Base-by-base conservation (phyloP, 1,140 invertebrate species). In the Diprion similis region DNA sequence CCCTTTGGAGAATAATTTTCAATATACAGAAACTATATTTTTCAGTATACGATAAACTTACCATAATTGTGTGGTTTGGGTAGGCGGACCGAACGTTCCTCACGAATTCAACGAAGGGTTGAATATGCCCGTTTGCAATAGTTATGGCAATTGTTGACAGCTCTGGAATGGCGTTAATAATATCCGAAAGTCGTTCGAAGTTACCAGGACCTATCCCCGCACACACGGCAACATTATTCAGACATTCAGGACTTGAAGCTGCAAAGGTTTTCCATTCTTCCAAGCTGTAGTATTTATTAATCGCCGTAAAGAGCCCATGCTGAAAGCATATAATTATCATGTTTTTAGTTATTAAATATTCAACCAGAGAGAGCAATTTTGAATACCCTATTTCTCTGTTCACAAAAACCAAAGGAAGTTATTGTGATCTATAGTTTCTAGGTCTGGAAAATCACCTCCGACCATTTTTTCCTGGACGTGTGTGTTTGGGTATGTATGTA, bases 111-210 rank as follows among this genome's bases (percentile, higher is more conserved):
- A 98, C 96, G 89, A 98, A 98, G 83, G 95, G 92, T 85, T 98
- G 96, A 0, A 96, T 96, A 88, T 99, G 98, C 4, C 97, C 97
- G 87, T 99, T 99, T 10, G 97, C 97, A n/a, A 99, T 97, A 86
- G 99, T 97, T 17, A 99, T 86, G 85, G 97, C 98, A 75, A 98
- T 93, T 84, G 94, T 97, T 64, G 88, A 89, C 45, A 95, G 80
- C 66, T 92, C 92, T 8, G 95, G 94, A 51, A 97, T 89, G 9
- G 89, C 92, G 48, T 87, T 87, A 64, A 95, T 80, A 76, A 98
- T 93, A 47, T 92, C 90, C 13, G 89, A 89, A 0, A 98, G 88
- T 64, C 94, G 92, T 72, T 94, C 91, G 84, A 96, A 95, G 84
- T 99, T 97, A 6, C 89, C 91, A n/a, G 94, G 91, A 1, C 92